These are phyloP conservation scores for Pseudobourletiella spinata DNA, from an alignment of 1,140 invertebrate genomes.

Conservation along the genomic window DNA sequence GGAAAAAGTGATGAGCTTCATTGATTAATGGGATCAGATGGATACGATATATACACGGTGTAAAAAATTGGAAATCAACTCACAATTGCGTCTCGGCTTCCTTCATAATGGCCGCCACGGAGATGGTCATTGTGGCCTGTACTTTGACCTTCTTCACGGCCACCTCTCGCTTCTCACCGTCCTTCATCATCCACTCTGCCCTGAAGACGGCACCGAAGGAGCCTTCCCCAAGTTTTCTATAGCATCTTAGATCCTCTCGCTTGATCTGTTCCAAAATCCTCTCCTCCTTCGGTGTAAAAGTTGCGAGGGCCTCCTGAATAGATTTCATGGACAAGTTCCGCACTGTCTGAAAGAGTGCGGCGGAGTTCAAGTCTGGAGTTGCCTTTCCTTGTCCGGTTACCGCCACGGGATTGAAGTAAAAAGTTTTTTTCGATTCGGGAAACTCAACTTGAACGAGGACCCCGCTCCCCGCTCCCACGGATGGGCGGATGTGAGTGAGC, in stretches of 20 bases:
- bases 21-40: background rate
- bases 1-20: background rate
- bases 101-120: background rate
- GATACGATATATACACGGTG: background rate
- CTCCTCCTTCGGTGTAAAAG: background rate
- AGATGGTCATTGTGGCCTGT: background rate
- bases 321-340: background rate
- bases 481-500: too few relatives aligned
- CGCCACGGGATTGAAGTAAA: background rate
- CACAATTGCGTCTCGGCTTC: slow-evolving; percentile 3
- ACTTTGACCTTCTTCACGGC: background rate
- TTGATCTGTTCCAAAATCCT: background rate
- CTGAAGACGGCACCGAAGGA: background rate
- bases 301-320: background rate
- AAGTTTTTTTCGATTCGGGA: background rate
- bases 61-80: background rate
- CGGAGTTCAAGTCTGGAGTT: too few relatives aligned
- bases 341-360: too few relatives aligned
- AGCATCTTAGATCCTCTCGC: background rate
- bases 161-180: background rate
- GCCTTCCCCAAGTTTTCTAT: background rate
- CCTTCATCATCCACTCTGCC: background rate
- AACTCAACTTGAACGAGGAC: background rate
- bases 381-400: too few relatives aligned
- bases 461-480: background rate